phyloP scores from a whole-genome alignment of 2,797 vertebrate genomes.

The Valencia hispanica region DNA sequence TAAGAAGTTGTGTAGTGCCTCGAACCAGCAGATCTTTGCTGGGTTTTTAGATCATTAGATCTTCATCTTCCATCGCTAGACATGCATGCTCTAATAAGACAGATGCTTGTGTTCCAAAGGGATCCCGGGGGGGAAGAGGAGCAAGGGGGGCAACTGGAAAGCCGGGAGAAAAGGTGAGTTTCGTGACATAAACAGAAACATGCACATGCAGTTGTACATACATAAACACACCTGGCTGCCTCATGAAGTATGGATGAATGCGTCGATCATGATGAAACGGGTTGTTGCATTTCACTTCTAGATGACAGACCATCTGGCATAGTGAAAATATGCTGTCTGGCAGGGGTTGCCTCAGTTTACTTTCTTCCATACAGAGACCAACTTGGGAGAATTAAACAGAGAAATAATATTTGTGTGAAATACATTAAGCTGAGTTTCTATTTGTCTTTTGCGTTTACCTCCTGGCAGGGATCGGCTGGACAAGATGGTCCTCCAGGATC shows the following conservation, averaged over 20 bases:
- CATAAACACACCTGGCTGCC: slow-evolving; percentile 58
- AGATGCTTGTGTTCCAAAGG: slow-evolving; percentile 78
- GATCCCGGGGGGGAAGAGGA: slow-evolving; percentile 87
- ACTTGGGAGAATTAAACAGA: slow-evolving; percentile 52
- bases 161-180: slow-evolving; percentile 87
- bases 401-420: slow-evolving; percentile 6
- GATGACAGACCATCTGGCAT: slow-evolving; percentile 65
- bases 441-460: slow-evolving; percentile 21
- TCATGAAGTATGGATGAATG: slow-evolving; percentile 64
- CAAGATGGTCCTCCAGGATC: slow-evolving; percentile 87
- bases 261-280: slow-evolving; percentile 30
- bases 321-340: slow-evolving; percentile 46
- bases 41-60: slow-evolving; percentile 36
- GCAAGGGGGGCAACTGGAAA: slow-evolving; percentile 88
- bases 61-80: slow-evolving; percentile 40
- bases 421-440: slow-evolving; percentile 28
- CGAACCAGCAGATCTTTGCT: slow-evolving; percentile 32
- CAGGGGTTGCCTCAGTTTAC: slow-evolving; percentile 46
- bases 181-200: slow-evolving; percentile 38
- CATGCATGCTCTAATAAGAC: slow-evolving; percentile 55
- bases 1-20: slow-evolving; percentile 24
- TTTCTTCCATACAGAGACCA: slow-evolving; percentile 53
- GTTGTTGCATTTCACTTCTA: slow-evolving; percentile 47
- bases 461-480: slow-evolving; percentile 85
- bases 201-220: slow-evolving; percentile 31